These are phyloP conservation scores for Podarcis lilfordi DNA, from an alignment of 2,797 vertebrate genomes.

Conservation along the genomic window DNA sequence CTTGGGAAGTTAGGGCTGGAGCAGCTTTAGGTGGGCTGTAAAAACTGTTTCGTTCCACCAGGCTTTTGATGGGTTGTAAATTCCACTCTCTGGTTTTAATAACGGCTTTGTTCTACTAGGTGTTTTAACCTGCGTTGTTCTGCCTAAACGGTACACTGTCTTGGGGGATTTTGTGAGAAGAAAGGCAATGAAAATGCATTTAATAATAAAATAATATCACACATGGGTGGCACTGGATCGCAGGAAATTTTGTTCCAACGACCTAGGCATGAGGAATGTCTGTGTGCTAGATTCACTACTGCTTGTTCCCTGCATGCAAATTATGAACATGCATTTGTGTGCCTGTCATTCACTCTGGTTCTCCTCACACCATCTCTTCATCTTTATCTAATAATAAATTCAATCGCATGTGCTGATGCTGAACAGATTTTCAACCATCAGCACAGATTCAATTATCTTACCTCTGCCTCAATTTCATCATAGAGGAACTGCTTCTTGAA, in stretches of 20 bases:
- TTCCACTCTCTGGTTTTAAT: no score
- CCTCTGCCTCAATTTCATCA: constrained; percentile 99
- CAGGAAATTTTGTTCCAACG: neutral
- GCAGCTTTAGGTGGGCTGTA: no score
- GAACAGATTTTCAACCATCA: neutral
- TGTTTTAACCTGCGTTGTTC: no score
- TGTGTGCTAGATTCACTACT: neutral
- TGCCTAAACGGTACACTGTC: no score
- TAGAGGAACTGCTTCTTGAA: constrained; percentile 99
- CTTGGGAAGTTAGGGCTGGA: no score
- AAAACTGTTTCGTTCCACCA: no score
- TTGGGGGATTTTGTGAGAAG: no score
- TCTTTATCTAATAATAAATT: neutral
- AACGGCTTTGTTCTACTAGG: no score
- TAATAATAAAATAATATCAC: no score
- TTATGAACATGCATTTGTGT: neutral
- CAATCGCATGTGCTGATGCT: neutral
- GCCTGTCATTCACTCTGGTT: neutral
- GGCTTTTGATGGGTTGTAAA: no score
- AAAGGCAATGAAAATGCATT: no score
- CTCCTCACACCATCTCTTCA: neutral
- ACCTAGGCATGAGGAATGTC: neutral
- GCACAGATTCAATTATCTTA: constrained; percentile 69
- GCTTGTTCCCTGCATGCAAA: neutral
- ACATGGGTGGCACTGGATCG: no score